Conservation (phyloP, 2,888 invertebrate genomes). For the Epinotia demarniana region DNA sequence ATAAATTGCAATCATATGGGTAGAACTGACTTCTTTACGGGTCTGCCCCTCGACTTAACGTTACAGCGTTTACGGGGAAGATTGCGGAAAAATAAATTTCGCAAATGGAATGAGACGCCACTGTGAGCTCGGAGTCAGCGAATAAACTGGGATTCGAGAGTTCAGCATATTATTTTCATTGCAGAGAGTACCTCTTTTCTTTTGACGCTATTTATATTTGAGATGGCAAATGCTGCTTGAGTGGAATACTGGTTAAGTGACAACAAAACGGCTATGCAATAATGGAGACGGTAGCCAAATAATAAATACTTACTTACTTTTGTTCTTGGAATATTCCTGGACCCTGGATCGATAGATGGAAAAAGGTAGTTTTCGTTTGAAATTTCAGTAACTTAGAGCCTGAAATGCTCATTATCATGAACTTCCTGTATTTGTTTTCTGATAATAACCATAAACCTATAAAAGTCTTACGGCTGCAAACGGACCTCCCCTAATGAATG, state of each 20-base stretch:
- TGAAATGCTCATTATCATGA: too few relatives aligned
- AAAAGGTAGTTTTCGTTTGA: too few relatives aligned
- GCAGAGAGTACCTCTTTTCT: constrained; percentile 50
- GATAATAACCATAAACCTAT: too few relatives aligned
- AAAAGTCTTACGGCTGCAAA: too few relatives aligned
- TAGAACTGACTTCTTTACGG: constrained; percentile 60
- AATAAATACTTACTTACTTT: background rate
- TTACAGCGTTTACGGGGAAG: constrained; percentile 59
- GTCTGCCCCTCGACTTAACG: constrained; percentile 57
- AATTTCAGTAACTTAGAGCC: too few relatives aligned
- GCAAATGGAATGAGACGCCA: constrained; percentile 63
- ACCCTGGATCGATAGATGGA: background rate
- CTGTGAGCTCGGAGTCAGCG: constrained; percentile 50
- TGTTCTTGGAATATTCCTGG: background rate
- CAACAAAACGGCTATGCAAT: background rate
- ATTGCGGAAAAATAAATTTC: constrained; percentile 68
- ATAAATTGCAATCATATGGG: constrained; percentile 60
- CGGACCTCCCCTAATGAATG: too few relatives aligned
- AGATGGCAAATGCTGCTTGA: constrained; percentile 32
- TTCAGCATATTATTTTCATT: constrained; percentile 50
- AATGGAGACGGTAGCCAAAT: background rate
- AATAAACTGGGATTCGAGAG: constrained; percentile 55
- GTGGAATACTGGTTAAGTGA: constrained; percentile 4
- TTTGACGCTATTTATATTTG: constrained; percentile 39
- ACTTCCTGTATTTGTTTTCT: too few relatives aligned